Evolutionary conservation across 2,888 invertebrate species (phyloP), one percentile per base, ranked within the genome.

Genomic region (Pheosia tremula): DNA sequence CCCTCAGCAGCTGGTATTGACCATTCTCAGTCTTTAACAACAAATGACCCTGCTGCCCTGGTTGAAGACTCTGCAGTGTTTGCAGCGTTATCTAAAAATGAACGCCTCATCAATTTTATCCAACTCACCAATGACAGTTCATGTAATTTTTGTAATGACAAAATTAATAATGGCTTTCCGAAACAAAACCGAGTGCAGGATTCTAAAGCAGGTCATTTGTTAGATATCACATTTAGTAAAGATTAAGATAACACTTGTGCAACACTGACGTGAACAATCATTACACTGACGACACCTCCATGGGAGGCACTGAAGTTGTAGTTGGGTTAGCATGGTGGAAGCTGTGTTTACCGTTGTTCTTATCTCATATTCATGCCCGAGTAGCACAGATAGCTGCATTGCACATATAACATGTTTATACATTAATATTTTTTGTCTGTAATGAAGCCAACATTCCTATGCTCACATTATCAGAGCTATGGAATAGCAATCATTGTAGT

Each of bases 1-100:
- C 97, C 88, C 98, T 96, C 85, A 99, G 94, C 88, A 99, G 95
- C 92, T 99, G 98, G 93, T 97, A 97, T 91, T 98, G 98, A 84
- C 99, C 99, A 95, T 97, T 98, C 94, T 99, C 99, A 85, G 98
- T 99, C 95, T 98, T 98, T 89, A 99, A 95, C 87, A 99, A 95
- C 89, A 99, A 95, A 91, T 95, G 95, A 88, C 98, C 97, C 91
- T 97, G 97, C 89, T 98, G 97, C 87, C 97, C 97, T 76, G 97
- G 96, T 94, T 97, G 98, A 75, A 97, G 95, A 86, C 97, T 96
- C 90, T 97, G 97, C 82, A 98, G 95, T 85, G 97, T 95, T 95
- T 97, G 97, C 91, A 98, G 95, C 82, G 98, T 98, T 94, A 98
- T 96, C 96, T 97, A 96, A 95, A 95, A 91, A 90, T 86, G 83